These are phyloP conservation scores for Cremastobaeus sp. DNA, from an alignment of 2,888 invertebrate species.

Conservation along the genomic window DNA sequence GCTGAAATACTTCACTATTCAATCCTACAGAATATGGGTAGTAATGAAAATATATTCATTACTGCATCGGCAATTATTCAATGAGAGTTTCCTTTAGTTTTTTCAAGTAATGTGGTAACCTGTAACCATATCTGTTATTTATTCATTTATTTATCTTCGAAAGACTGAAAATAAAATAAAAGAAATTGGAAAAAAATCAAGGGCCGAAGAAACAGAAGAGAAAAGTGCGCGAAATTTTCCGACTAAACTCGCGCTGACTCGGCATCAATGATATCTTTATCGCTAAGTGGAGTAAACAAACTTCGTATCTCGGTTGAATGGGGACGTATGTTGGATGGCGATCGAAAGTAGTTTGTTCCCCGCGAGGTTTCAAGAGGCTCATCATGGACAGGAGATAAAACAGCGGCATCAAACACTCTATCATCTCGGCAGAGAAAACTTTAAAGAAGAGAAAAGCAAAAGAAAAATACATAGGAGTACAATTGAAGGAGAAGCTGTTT, in stretches of 20 bases:
- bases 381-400: conserved; percentile 49
- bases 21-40: too few species aligned
- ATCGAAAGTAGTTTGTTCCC: conserved; percentile 59
- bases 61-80: too few species aligned
- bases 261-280: conserved; percentile 68
- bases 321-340: conserved; percentile 54
- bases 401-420: conserved; percentile 26
- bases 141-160: too few species aligned
- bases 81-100: too few species aligned
- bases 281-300: conserved; percentile 71
- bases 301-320: conserved; percentile 61
- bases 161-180: too few species aligned
- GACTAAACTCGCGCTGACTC: conserved; percentile 66
- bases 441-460: background rate
- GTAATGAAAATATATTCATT: too few species aligned
- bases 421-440: conserved; percentile 7
- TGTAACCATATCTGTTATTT: too few species aligned
- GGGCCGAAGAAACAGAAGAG: too few species aligned
- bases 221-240: conserved; percentile 51
- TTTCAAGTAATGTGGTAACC: too few species aligned
- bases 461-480: background rate
- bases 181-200: too few species aligned
- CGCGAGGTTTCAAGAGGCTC: conserved; percentile 41
- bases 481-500: background rate
- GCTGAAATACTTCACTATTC: background rate